Base-by-base conservation (phyloP, 2,113 vertebrate species). In the Calyptomena viridis region DNA sequence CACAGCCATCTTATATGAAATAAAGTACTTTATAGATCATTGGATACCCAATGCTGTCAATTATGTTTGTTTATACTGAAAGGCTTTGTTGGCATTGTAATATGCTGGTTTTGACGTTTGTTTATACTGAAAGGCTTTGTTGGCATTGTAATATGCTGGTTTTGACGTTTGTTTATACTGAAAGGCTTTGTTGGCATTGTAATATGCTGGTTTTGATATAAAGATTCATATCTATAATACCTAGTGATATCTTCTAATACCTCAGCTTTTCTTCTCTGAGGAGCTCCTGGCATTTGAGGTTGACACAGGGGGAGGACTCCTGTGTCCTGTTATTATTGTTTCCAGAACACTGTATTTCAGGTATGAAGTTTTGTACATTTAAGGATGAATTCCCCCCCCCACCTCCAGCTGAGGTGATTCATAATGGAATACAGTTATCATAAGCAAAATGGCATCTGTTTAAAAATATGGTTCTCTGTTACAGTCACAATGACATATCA, bases 361-460 rank as follows among this genome's bases (percentile, higher is more conserved):
- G 79, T 95, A 55, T 44, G 52, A 93, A 47, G 39, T 78, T 97
- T 95, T 96, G 94, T 94, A 50, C 74, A 80, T 84, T 69, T 62
- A 87, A 71, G 94, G 56, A 74, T 73, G 67, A 82, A 28, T 71
- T 28, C 6, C 12, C 19, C 35, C 22, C 69, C 11, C 20, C 39
- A 14, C 69, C 76, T 50, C 77, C 75, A 95, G 87, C 5, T 23
- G 76, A 92, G 52, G 85, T 95, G 97, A 97, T 95, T 98, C 91
- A 92, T 97, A 98, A 95, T 87, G 63, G 76, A 71, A 95, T 83
- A 91, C 47, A 96, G 74, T 95, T 97, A 97, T 96, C 76, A 85
- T 44, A 97, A 97, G 93, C 97, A 85, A 98, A 96, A 96, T 94
- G 72, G 91, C 96, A 96, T 97, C 87, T 98, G 95, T 97, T 98